These are phyloP conservation scores for Mythimna impura DNA, from an alignment of 2,888 invertebrate genomes.

Conservation along the genomic window DNA sequence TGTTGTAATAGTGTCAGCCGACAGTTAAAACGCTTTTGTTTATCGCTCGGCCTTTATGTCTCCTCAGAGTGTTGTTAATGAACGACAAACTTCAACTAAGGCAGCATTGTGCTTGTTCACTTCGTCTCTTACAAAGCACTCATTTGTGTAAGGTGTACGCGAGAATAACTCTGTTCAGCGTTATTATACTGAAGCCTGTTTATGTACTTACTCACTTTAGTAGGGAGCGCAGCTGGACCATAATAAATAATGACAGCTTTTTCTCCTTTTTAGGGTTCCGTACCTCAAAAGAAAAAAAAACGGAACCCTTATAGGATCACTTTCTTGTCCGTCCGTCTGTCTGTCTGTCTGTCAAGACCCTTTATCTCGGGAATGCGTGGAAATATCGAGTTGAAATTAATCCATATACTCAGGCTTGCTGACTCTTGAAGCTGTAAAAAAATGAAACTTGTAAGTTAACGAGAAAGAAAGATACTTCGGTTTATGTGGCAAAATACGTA, in stretches of 20 bases:
- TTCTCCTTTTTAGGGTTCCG: background rate
- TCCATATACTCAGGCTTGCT: too few species aligned
- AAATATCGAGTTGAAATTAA: too few species aligned
- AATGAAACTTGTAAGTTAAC: too few species aligned
- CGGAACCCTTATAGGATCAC: too few species aligned
- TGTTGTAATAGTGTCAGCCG: background rate
- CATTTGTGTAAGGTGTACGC: background rate
- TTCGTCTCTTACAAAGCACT: conserved; percentile 7
- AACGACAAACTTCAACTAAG: conserved; percentile 23
- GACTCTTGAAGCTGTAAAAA: too few species aligned
- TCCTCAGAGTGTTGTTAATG: conserved; percentile 12
- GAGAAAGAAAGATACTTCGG: too few species aligned
- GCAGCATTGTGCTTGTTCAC: conserved; percentile 20
- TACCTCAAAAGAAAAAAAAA: too few species aligned
- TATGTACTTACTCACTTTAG: background rate
- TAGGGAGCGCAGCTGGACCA: background rate
- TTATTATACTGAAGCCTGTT: background rate
- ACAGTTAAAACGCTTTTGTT: conserved; percentile 5
- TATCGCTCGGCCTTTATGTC: background rate
- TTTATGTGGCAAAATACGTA: too few species aligned
- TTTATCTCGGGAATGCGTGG: too few species aligned
- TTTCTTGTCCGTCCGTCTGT: too few species aligned
- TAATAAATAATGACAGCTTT: background rate
- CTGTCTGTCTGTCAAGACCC: too few species aligned
- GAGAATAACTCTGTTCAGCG: conserved; percentile 25